Base-by-base conservation (phyloP, 2,113 vertebrate species). In the Cebus imitator region DNA sequence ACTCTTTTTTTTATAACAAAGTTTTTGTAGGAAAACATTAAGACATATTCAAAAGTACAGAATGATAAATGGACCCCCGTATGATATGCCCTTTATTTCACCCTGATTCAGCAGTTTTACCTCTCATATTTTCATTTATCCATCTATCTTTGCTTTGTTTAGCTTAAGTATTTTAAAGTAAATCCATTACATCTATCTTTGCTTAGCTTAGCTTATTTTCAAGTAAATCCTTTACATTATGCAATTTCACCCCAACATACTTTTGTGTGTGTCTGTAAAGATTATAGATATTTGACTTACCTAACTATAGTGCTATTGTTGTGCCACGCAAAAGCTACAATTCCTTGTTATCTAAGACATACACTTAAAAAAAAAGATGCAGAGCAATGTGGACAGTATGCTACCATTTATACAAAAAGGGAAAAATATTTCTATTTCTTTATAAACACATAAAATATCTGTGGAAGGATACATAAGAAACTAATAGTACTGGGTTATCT, bases 341-440 rank as follows among this genome's bases (percentile, higher is more conserved):
- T 27, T 82, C 35, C 57, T 55, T 90, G 32, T 40, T 55, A 83
- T 91, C 76, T 43, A 58, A 68, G 80, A 76, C 45, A 90, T 0
- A 87, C 23, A 86, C 43, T 37, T 66, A 78, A 80, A 76, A 61
- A 87, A 18, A 1, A 93, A 93, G 21, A 72, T 30, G 17, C 50
- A 30, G 16, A 73, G 61, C 35, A 80, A 32, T 57, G 10, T 82
- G 13, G 37, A 75, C 1, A 10, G 27, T 35, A 81, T 57, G 37
- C 57, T 57, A 57, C 6, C 30, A 78, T 18, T 80, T 87, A 85
- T 6, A n/a, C 48, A 79, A 94, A 75, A 72, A 57, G 52, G 12
- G 14, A 64, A 90, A 88, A 68, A 61, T 52, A 85, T 96, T 96
- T 75, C 48, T 64, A 61, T 70, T 52, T 95, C 50, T 58, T 97